A percentile compares a stretch with the other conserved stretches of the same genome.
These are phyloP conservation scores for human DNA, from an alignment of 2,113 vertebrate genomes.

Conservation along the genomic window GRCh38 chr7:37968001-37968500, in stretches of 20 bases:
- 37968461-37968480: not conserved
- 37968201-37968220: constrained; percentile 10
- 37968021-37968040: constrained; percentile 8
- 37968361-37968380: not conserved
- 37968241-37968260: not conserved
- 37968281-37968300: not conserved
- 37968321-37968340: not conserved
- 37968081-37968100: constrained; percentile 48
- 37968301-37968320: not conserved
- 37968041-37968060: not conserved
- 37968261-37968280: not conserved
- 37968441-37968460: not conserved
- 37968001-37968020: not conserved
- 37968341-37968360: not conserved
- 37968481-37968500: not conserved
- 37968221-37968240: not conserved
- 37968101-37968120: constrained; percentile 45
- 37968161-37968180: constrained; percentile 41
- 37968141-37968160: constrained; percentile 46
- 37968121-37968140: constrained; percentile 41
- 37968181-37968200: not conserved
- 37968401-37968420: not conserved
- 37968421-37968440: not conserved
- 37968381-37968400: not conserved
- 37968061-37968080: not conserved